These are phyloP conservation scores for Gryon sp. DNA, from an alignment of 1,140 invertebrate genomes.

Conservation along the genomic window DNA sequence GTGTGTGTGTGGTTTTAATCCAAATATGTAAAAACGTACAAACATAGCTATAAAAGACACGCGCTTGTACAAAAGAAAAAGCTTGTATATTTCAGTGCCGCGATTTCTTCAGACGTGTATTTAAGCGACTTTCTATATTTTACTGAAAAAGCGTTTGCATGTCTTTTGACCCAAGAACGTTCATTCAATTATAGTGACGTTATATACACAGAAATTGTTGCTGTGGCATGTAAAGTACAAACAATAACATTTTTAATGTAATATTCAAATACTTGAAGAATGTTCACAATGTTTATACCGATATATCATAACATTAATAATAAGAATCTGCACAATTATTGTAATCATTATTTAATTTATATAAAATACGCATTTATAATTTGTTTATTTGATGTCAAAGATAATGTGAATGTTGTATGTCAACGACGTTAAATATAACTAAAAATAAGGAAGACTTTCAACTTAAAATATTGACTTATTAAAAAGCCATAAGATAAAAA, in stretches of 20 bases:
- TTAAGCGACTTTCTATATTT: constrained; percentile 49
- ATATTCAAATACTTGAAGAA: too few species aligned
- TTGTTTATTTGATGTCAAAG: too few species aligned
- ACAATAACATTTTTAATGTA: constrained; percentile 41
- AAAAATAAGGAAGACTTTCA: too few species aligned
- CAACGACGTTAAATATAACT: too few species aligned
- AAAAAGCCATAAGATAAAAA: too few species aligned
- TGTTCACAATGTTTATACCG: too few species aligned
- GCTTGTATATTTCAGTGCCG: constrained; percentile 13
- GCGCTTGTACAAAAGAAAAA: constrained; percentile 27
- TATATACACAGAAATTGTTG: constrained; percentile 16
- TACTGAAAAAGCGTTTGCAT: constrained; percentile 40
- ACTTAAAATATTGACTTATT: too few species aligned
- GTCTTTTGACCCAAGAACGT: constrained; percentile 43
- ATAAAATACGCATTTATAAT: too few species aligned
- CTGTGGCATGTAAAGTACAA: constrained; percentile 37
- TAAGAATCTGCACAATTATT: too few species aligned
- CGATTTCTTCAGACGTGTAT: constrained; percentile 36
- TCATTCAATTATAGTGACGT: constrained; percentile 47
- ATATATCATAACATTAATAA: too few species aligned
- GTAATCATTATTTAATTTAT: too few species aligned
- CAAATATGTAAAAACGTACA: constrained; percentile 35
- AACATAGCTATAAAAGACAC: constrained; percentile 14
- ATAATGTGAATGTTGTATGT: too few species aligned
- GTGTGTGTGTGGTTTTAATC: constrained; percentile 19